Evolutionary conservation across 2,113 vertebrate genomes (phyloP).

Genomic region (Solea solea): DNA sequence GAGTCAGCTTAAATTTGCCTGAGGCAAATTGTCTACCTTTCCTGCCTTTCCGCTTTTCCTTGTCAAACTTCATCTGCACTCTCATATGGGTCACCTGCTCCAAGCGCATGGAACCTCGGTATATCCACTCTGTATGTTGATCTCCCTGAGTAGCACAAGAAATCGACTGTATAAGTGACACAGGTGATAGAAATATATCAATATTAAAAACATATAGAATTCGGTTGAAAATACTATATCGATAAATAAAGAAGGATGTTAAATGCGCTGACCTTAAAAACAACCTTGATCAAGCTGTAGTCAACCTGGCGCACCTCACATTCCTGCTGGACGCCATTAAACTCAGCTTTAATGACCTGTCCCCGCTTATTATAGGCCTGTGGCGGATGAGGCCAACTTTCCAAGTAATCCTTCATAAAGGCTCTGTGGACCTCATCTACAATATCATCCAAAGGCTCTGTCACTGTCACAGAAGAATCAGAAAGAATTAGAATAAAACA

Average conservation of each 20-base stretch:
- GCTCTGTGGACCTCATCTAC: slow-evolving; percentile 80
- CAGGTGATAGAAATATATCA: background rate
- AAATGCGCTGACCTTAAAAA: slow-evolving; percentile 74
- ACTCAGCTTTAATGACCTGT: slow-evolving; percentile 85
- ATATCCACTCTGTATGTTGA: slow-evolving; percentile 89
- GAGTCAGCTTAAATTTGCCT: too few relatives aligned
- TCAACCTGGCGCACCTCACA: slow-evolving; percentile 86
- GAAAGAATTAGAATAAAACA: background rate
- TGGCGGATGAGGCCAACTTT: slow-evolving; percentile 85
- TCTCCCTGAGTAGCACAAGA: slow-evolving; percentile 77
- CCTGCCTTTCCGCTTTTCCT: background rate
- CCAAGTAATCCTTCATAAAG: slow-evolving; percentile 88
- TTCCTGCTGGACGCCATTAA: slow-evolving; percentile 85
- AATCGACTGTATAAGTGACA: background rate
- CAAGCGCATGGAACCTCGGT: slow-evolving; percentile 88
- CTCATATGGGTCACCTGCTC: slow-evolving; percentile 87
- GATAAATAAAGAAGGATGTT: background rate
- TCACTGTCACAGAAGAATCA: slow-evolving; percentile 74
- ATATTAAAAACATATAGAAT: background rate
- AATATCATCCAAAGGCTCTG: slow-evolving; percentile 88
- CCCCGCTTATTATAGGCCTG: slow-evolving; percentile 85
- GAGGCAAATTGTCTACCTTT: background rate
- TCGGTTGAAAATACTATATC: background rate
- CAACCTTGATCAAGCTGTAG: slow-evolving; percentile 87
- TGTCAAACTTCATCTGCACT: slow-evolving; percentile 55